Evolutionary conservation across 1,140 invertebrate species (phyloP), one percentile per base, ranked within the genome.

Genomic region (Hyposmocoma kahamanoa): DNA sequence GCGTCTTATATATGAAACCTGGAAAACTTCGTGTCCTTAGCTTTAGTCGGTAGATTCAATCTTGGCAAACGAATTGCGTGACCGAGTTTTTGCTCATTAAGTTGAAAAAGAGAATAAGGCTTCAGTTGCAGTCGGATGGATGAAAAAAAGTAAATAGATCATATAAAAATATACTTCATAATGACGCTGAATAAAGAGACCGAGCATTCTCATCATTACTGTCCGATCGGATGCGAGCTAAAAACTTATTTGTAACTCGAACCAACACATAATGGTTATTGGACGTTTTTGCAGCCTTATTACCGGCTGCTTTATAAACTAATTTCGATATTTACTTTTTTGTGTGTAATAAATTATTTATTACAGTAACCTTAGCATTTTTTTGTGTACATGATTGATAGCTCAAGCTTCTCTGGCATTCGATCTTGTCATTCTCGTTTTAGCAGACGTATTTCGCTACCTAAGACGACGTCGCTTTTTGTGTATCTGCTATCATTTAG

Each of bases 61-160:
- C 32, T 36, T 15, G 15, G 2, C 15, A 17, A 2, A 36, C 15
- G 15, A 17, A 36, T 36, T 62, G 60, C 56, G 51, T 62, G 60
- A 59, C 60, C 41, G 50, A 60, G 46, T 67, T 67, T 59, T 67
- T 67, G 64, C 64, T 61, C 57, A 61, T 67, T 67, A 67, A 22
- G 38, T 52, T 42, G 47, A 42, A 53, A 46, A 50, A 48, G 39
- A 44, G 50, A 61, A 56, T 54, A 46, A 42, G 32, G 42, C 53
- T 56, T 46, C 48, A 53, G 53, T 62, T 56, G 55, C 42, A 43
- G 42, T 30, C 43, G 34, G 8, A 2, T 36, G 48, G 30, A 48
- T 42, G 56, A 53, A n/a, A n/a, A 61, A 63, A 64, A 60, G 39
- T 49, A 59, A 63, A 59, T 63, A 56, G 61, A 56, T 59, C 45